Base-by-base conservation (phyloP, 2,113 vertebrate genomes). In the Caretta caretta region DNA sequence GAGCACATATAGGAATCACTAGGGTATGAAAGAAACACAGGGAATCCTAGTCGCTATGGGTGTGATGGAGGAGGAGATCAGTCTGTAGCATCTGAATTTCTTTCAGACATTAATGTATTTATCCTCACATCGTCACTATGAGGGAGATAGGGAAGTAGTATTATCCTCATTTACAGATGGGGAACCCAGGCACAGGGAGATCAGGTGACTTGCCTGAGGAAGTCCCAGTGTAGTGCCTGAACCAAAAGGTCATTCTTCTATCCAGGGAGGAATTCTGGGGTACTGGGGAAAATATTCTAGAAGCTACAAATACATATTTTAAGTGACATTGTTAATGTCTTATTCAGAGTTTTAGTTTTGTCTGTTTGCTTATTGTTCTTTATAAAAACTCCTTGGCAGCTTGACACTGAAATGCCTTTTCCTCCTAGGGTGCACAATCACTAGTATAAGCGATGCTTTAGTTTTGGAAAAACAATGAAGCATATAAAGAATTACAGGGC, bases 381-480 rank as follows among this genome's bases (percentile, higher is more conserved):
- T 48, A 72, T 42, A 76, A 91, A 86, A 91, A 72, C n/a, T 35
- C 57, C 1, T 8, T 91, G 50, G 24, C 6, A 38, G 31, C 90
- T 93, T 19, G 48, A 83, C 17, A 20, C 56, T 11, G 78, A 90
- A 93, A 25, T 78, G 83, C 0, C 87, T 29, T 85, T 76, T 92
- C 5, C 57, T 53, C 72, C 53, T 80, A 13, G 10, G 12, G 1
- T 42, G 25, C 83, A 12, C 20, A 10, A 10, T 59, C 29, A 57
- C 27, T 82, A 19, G 14, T 5, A 27, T 49, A 92, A 93, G 38
- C 50, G 48, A 84, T 88, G 54, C 59, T 65, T 81, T 20, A 10
- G 3, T 86, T 93, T 92, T 88, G 62, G 72, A 69, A 84, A 69
- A 13, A 59, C 57, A 31, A 59, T 59, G 27, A 29, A 29, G 57